phyloP scores from a whole-genome alignment of 2,113 vertebrate genomes.

The Polypterus senegalus region DNA sequence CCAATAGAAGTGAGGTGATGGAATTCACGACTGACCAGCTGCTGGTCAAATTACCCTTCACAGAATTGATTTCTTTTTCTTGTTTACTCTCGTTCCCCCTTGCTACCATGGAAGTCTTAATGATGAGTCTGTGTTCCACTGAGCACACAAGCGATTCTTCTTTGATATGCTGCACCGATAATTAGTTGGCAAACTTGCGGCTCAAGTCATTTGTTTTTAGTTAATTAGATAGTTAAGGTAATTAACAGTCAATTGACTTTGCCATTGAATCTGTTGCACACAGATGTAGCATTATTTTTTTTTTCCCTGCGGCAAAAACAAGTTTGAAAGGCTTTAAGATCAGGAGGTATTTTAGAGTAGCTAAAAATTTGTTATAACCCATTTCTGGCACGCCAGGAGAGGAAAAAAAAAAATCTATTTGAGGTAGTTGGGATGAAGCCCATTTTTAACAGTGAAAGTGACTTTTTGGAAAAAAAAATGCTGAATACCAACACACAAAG shows the following conservation, averaged over 20 bases:
- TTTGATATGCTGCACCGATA: background rate
- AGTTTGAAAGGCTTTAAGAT: background rate
- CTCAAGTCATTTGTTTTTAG: conserved; percentile 28
- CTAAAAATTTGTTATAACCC: too few species aligned
- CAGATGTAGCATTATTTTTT: background rate
- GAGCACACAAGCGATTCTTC: background rate
- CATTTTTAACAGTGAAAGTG: too few species aligned
- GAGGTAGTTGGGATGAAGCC: too few species aligned
- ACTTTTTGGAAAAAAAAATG: too few species aligned
- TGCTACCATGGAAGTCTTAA: background rate
- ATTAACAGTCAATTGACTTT: conserved; percentile 45
- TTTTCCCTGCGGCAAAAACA: background rate
- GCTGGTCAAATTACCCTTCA: too few species aligned
- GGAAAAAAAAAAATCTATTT: too few species aligned
- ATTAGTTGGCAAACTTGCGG: conserved; percentile 4
- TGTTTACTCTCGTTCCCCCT: too few species aligned
- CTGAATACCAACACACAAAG: too few species aligned
- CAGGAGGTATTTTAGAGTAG: conserved; percentile 21
- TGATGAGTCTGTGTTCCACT: background rate
- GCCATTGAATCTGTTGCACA: conserved; percentile 24
- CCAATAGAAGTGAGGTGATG: too few species aligned
- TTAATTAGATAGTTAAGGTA: conserved; percentile 33
- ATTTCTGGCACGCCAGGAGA: too few species aligned
- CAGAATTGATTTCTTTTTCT: too few species aligned
- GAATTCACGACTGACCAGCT: too few species aligned